Percentiles rank a stretch among this genome's conserved stretches.
Conservation (phyloP, 2,113 vertebrate species). For the Turnix velox region DNA sequence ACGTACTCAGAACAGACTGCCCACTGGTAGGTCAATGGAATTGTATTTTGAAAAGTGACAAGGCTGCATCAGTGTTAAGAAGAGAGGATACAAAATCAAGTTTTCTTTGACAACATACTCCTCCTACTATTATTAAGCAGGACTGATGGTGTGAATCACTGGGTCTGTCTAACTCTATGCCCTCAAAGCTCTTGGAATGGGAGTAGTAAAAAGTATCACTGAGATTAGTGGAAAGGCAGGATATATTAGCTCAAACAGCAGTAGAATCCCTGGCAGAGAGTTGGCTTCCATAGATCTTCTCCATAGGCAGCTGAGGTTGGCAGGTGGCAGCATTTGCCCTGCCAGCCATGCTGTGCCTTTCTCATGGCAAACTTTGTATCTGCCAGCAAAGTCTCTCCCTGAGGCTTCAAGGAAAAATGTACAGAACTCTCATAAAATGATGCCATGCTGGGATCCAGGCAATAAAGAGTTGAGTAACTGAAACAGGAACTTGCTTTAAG, state of each 20-base stretch:
- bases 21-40: slow-evolving; percentile 1
- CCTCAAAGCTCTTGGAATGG: not conserved
- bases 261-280: not conserved
- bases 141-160: not conserved
- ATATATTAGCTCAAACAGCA: not conserved
- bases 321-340: not conserved
- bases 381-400: fast-evolving
- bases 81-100: not conserved
- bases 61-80: not conserved
- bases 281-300: not conserved
- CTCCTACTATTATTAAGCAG: not conserved
- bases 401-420: not conserved
- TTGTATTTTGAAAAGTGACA: not conserved
- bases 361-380: not conserved
- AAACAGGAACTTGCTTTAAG: not conserved
- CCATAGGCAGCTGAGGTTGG: not conserved
- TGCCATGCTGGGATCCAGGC: not conserved
- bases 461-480: not conserved
- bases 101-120: not conserved
- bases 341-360: not conserved
- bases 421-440: not conserved
- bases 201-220: not conserved
- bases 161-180: not conserved
- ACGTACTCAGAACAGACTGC: slow-evolving; percentile 47
- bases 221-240: not conserved